Base-by-base conservation (phyloP, 2,888 invertebrate species). In the Limnephilus rhombicus region DNA sequence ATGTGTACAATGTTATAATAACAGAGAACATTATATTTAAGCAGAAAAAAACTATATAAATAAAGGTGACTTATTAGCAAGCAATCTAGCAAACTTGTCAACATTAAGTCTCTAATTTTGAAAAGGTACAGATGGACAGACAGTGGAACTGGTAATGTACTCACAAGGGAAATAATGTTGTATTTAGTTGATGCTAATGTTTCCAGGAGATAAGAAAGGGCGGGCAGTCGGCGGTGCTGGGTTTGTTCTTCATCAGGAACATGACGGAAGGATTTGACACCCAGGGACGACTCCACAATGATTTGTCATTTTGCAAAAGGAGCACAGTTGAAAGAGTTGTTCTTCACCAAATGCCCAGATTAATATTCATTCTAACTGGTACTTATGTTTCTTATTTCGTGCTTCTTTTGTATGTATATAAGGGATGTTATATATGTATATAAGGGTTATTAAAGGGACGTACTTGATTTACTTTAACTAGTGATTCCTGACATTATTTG, bases 181-280 rank as follows among this genome's bases (percentile, higher is more conserved):
- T 18, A 68, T 80, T 89, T 85, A 85, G 11, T 92, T 68, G 68
- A 68, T 68, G 24, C 85, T 86, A 92, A 80, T 92, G 89, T 93
- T 89, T 93, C 83, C 41, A 91, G 93, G 83, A 92, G 68, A 91
- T 92, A 34, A 45, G 91, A n/a, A 92, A 90, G 29, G 92, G 92
- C 24, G 90, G 91, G 31, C 85, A 91, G 45, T 87, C 90, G 29
- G 85, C 92, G 37, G 92, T 89, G 83, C 53, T 93, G 68, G 93
- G 93, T 31, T 90, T 93, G n/a, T 80, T 93, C n/a, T 88, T 93
- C 53, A 80, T 93, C 18, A 82, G 87, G 83, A 92, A 90, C 81
- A 85, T 93, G 80, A 92, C 92, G 0, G 93, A 93, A 92, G 91
- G 92, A 11, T 91, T 93, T 37, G 93, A 92, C 80, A 93, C 53